These are phyloP conservation scores for Drosophila ochracea DNA, from an alignment of 2,888 invertebrate genomes.

Conservation along the genomic window DNA sequence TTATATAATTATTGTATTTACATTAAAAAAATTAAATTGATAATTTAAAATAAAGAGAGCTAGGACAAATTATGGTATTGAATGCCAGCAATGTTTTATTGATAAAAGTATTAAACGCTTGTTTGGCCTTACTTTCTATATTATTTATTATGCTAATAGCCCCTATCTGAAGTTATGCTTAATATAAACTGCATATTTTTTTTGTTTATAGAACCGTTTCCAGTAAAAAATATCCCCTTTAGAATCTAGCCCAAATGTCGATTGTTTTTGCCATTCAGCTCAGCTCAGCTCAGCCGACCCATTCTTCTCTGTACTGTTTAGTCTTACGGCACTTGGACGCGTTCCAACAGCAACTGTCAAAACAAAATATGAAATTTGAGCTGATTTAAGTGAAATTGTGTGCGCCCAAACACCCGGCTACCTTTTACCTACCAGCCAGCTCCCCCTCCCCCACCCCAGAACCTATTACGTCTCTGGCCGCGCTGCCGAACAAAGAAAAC, in stretches of 20 bases:
- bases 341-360: constrained; percentile 51
- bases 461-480: constrained; percentile 18
- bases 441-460: background rate
- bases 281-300: background rate
- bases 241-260: constrained; percentile 49
- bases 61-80: no score
- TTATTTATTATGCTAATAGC: background rate
- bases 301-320: background rate
- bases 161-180: no score
- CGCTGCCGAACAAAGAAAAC: constrained; percentile 70
- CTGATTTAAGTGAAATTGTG: constrained; percentile 60
- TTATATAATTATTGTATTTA: rapidly evolving
- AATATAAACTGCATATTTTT: background rate
- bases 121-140: background rate
- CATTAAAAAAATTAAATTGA: background rate
- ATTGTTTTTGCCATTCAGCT: constrained; percentile 31
- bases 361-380: constrained; percentile 75
- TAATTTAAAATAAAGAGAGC: background rate
- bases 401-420: constrained; percentile 15
- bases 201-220: background rate
- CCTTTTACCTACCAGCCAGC: constrained; percentile 1
- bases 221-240: constrained; percentile 32
- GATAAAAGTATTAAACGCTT: background rate
- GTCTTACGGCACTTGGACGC: constrained; percentile 6
- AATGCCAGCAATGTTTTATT: background rate